Evolutionary conservation across 1,140 invertebrate genomes (phyloP).

Genomic region (Venturia canescens): DNA sequence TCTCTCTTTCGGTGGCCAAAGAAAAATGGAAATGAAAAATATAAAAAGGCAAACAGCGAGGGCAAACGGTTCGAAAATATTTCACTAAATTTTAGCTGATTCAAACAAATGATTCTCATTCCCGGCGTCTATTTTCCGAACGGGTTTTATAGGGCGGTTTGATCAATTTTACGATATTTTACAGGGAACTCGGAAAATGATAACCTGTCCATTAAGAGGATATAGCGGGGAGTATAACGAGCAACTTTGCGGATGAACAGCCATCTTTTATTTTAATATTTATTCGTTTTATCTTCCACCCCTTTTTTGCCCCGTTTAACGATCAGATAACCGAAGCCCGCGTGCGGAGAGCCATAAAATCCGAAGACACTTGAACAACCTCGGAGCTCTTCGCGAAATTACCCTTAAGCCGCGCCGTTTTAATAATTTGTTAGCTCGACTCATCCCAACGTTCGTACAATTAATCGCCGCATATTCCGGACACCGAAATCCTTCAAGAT

Average conservation of each 20-base stretch:
- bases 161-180: not conserved
- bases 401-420: not conserved
- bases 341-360: not conserved
- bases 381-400: constrained; percentile 16
- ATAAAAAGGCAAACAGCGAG: too few relatives aligned
- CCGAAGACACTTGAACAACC: not conserved
- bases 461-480: constrained; percentile 23
- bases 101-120: not conserved
- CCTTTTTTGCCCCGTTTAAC: not conserved
- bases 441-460: not conserved
- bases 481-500: not conserved
- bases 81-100: too few relatives aligned
- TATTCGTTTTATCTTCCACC: constrained; percentile 8
- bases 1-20: too few relatives aligned
- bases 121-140: not conserved
- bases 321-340: not conserved
- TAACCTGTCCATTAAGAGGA: not conserved
- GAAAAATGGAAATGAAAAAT: too few relatives aligned
- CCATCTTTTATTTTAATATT: not conserved
- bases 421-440: constrained; percentile 34
- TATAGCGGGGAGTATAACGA: not conserved
- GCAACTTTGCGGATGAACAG: not conserved
- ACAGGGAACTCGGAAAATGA: not conserved
- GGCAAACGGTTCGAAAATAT: too few relatives aligned
- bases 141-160: not conserved